Evolutionary conservation across 2,888 invertebrate genomes (phyloP), one percentile per base, ranked within the genome.

Genomic region (Alsophila aescularia): DNA sequence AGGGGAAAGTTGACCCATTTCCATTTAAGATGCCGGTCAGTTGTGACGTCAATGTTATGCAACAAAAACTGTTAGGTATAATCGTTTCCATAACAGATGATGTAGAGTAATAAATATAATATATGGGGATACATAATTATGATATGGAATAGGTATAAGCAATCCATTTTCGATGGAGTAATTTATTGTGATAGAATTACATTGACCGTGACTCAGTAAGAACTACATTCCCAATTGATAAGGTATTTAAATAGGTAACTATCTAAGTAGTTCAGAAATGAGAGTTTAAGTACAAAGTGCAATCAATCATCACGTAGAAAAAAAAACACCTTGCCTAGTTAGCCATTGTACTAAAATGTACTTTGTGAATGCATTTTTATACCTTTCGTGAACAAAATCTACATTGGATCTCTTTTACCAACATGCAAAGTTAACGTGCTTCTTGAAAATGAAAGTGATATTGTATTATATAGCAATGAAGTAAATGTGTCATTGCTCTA

Each of bases 1-100:
- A 83, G 79, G 77, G 69, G 77, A 79, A 79, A 79, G 72, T 69
- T 84, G 88, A 81, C 88, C 90, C 82, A 87, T 85, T 86, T 89
- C 79, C 81, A 79, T 75, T 69, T 75, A 77, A 76, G 69, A 69
- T 75, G 72, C 69, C 74, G 72, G 71, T 70, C 62, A 36, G 58
- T 31, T 58, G 62, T 90, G 90, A 90, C 90, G 90, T 90, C 87
- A 87, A 81, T 78, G 67, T 72, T 69, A 76, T 72, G 69, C 75
- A 70, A 77, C 66, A 58, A 64, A 66, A 67, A 60, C 66, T 54
- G 43, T 36, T 45, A 10, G 36, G 57, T 65, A 64, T 64, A 67
- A 66, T 68, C 62, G 50, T 14, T 41, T 62, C 67, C 73, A 76
- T 74, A 64, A 68, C 72, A 72, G 72, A 73, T 75, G 73, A 73